These are phyloP conservation scores for Gadopsis marmoratus DNA, from an alignment of 2,797 vertebrate genomes.

Conservation along the genomic window DNA sequence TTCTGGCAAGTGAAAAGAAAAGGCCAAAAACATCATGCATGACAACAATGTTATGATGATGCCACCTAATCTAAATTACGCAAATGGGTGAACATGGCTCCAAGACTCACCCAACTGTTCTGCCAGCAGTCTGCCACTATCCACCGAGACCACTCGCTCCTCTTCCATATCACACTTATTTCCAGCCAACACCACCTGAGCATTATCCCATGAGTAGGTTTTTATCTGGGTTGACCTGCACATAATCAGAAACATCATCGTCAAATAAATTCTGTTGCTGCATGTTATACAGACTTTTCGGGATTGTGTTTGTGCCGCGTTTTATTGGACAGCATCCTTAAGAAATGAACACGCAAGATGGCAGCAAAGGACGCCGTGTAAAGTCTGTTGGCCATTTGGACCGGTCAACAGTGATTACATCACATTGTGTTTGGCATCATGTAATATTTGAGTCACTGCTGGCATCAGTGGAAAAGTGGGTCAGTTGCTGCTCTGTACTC, in stretches of 20 bases:
- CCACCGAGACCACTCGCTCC: conserved; percentile 92
- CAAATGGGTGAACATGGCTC: neutral
- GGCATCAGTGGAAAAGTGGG: conserved; percentile 59
- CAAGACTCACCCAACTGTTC: conserved; percentile 93
- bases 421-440: conserved; percentile 37
- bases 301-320: conserved; percentile 20
- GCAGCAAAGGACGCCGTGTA: conserved; percentile 11
- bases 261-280: conserved; percentile 5
- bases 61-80: neutral
- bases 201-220: conserved; percentile 98
- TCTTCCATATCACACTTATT: conserved; percentile 99
- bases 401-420: conserved; percentile 34
- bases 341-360: conserved; percentile 6
- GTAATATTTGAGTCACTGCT: conserved; percentile 58
- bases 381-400: conserved; percentile 49
- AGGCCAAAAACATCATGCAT: neutral
- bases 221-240: conserved; percentile 98
- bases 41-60: neutral
- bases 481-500: conserved; percentile 38
- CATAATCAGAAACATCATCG: conserved; percentile 28
- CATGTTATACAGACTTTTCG: neutral
- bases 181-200: conserved; percentile 96
- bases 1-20: neutral
- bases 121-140: conserved; percentile 93
- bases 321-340: neutral